Evolutionary conservation across 2,113 vertebrate genomes (phyloP), one percentile per base, ranked within the genome.

Genomic region (Sardina pilchardus): DNA sequence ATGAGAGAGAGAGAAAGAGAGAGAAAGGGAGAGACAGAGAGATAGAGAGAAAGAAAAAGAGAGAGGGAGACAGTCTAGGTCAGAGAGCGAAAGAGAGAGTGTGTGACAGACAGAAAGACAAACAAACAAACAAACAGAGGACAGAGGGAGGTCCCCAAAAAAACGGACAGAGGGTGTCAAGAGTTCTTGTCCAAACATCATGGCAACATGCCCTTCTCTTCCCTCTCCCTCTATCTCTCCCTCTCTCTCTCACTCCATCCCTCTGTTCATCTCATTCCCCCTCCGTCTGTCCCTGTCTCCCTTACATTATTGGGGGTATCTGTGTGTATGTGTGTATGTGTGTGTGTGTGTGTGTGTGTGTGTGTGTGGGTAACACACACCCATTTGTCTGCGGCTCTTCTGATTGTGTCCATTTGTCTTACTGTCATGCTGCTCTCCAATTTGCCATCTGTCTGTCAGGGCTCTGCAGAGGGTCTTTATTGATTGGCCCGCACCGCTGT

Each of bases 351-450:
- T 16, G 85, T 39, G 84, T 34, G 56, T 87, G 44, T 81, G 78
- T 84, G 53, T 56, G 63, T 6, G 63, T 30, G n/a, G 10, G 56
- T 81, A 85, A 75, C 86, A 4, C 83, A 75, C 86, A 4, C 83
- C 88, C 81, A 88, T 90, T 91, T 89, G 90, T 94, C 93, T 91
- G 80, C 59, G 50, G 87, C 82, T 86, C 85, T 93, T 93, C 90
- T 91, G 92, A 95, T 93, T 90, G 93, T 93, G 92, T 94, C 92
- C 81, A 95, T 95, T 94, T 93, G 91, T 94, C 93, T 93, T 90
- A 86, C 88, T 92, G 93, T 92, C 91, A 93, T 56, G 86, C 86
- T 83, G 86, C 91, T 94, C 91, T 93, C 93, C 91, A 92, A 93
- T 94, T 95, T 92, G 91, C 93, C 93, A 93, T 92, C 92, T 91